phyloP scores from a whole-genome alignment of 2,888 invertebrate species.

The Plutella xylostella region DNA sequence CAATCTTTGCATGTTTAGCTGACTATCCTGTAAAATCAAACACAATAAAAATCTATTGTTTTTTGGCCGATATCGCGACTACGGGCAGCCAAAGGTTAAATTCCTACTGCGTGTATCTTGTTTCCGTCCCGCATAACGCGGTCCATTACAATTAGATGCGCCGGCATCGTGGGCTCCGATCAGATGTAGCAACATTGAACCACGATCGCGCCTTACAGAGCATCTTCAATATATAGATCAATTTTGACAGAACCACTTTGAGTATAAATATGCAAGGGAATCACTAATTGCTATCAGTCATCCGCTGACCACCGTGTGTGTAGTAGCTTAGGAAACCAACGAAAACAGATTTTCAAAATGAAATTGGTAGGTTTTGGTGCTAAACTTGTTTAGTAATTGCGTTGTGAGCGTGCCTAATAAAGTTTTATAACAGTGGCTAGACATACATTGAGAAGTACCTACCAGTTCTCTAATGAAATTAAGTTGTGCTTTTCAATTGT shows the following conservation, averaged over 20 bases:
- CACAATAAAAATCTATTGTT: too few species aligned
- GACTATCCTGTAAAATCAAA: too few species aligned
- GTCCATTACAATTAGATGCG: conserved; percentile 45
- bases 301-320: conserved; percentile 29
- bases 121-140: conserved; percentile 26
- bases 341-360: conserved; percentile 31
- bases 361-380: conserved; percentile 37
- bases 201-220: conserved; percentile 33
- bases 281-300: conserved; percentile 40
- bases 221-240: conserved; percentile 43
- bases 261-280: conserved; percentile 53
- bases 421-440: not conserved
- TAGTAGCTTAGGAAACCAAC: conserved; percentile 24
- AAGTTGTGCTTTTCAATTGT: not conserved
- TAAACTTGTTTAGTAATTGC: not conserved
- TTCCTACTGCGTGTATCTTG: too few species aligned
- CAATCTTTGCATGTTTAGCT: too few species aligned
- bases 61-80: too few species aligned
- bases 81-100: too few species aligned
- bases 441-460: not conserved
- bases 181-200: conserved; percentile 45
- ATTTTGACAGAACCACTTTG: conserved; percentile 27
- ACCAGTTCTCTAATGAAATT: not conserved
- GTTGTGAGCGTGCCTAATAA: not conserved
- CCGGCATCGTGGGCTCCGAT: conserved; percentile 35